Conservation (phyloP, 2,797 vertebrate genomes). For the Champsocephalus gunnari region DNA sequence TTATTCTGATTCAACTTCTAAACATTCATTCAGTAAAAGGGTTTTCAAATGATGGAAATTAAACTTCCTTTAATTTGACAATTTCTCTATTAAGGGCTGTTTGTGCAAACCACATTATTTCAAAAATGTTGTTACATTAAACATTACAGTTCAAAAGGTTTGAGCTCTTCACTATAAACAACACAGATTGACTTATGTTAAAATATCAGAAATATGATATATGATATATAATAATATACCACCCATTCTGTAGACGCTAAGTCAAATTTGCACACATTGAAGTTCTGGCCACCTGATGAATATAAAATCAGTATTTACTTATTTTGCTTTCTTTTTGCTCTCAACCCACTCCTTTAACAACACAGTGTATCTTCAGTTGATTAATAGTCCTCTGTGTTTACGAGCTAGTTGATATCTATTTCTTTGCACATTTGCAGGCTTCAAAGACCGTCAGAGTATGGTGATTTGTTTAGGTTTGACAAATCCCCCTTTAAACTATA, state of each 20-base stretch:
- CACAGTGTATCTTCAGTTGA: too few species aligned
- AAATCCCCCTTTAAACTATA: neutral
- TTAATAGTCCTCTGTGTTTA: neutral
- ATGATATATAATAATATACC: neutral
- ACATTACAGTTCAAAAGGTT: neutral
- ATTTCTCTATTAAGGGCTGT: neutral
- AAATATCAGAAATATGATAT: neutral
- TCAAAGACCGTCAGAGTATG: neutral
- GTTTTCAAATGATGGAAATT: slow-evolving; percentile 3
- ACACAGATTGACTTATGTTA: neutral
- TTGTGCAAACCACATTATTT: neutral
- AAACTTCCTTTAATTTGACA: neutral
- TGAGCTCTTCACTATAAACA: neutral
- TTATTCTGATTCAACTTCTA: slow-evolving; percentile 2
- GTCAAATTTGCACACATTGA: neutral
- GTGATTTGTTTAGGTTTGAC: too few species aligned
- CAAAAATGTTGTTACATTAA: neutral
- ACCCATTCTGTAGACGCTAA: neutral
- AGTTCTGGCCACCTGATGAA: neutral
- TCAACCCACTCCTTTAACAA: too few species aligned
- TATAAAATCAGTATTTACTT: neutral
- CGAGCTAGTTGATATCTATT: neutral
- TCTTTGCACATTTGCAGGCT: neutral
- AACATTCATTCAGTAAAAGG: neutral
- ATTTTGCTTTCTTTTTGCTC: neutral